phyloP scores from a whole-genome alignment of 2,888 invertebrate species.

The Aspidiotus destructor region DNA sequence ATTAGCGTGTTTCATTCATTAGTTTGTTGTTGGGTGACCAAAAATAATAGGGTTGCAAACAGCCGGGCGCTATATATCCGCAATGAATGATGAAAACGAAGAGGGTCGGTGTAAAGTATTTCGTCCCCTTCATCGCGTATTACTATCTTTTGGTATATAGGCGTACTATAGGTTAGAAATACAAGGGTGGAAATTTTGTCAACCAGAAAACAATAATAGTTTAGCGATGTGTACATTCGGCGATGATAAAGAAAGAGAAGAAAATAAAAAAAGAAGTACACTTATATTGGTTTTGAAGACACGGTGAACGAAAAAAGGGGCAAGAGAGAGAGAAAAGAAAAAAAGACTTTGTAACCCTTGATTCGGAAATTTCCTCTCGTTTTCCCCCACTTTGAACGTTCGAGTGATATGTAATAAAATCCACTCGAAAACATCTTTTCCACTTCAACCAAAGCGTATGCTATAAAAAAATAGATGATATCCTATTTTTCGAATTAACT shows the following conservation, averaged over 20 bases:
- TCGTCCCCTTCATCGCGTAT: neutral
- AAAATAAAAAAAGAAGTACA: conserved; percentile 6
- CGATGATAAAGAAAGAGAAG: conserved; percentile 13
- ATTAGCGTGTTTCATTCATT: conserved; percentile 1
- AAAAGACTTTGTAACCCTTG: conserved; percentile 30
- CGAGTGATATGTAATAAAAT: conserved; percentile 32
- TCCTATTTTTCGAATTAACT: conserved; percentile 16
- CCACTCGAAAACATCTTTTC: conserved; percentile 18
- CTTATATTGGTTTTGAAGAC: conserved; percentile 20
- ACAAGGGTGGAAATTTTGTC: conserved; percentile 29
- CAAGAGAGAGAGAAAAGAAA: conserved; percentile 8
- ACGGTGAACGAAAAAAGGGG: neutral
- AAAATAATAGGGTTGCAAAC: conserved; percentile 1
- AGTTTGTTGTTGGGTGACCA: neutral
- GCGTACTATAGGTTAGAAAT: conserved; percentile 18
- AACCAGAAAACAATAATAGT: conserved; percentile 32
- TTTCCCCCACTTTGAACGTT: conserved; percentile 9
- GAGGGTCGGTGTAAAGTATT: neutral
- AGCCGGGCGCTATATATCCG: neutral
- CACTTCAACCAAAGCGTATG: neutral
- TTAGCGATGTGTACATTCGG: conserved; percentile 21
- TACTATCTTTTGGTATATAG: neutral
- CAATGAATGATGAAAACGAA: neutral
- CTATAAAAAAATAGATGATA: conserved; percentile 8
- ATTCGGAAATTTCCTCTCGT: conserved; percentile 25